These are phyloP conservation scores for Drosophila repletoides DNA, from an alignment of 1,140 invertebrate genomes.

Conservation along the genomic window DNA sequence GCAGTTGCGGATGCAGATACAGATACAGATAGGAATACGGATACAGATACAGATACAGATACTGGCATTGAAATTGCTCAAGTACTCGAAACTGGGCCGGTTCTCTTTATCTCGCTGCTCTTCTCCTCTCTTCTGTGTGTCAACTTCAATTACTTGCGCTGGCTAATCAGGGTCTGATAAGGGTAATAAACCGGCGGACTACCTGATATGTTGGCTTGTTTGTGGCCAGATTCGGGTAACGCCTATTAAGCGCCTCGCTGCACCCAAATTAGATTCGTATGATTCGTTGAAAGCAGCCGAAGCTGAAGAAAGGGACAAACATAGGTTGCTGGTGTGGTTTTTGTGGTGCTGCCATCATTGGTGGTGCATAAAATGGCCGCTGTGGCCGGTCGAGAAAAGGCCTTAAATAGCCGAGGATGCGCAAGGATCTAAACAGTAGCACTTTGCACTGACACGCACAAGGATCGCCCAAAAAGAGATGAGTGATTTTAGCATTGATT, in stretches of 20 bases:
- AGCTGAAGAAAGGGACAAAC: conserved; percentile 35
- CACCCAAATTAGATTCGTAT: conserved; percentile 47
- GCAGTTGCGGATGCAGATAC: conserved; percentile 17
- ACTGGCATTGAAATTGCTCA: conserved; percentile 15
- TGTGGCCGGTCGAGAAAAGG: not conserved
- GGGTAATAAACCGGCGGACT: conserved; percentile 50
- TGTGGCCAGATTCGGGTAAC: conserved; percentile 51
- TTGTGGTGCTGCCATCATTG: not conserved
- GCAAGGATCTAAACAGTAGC: conserved; percentile 54
- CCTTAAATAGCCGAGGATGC: conserved; percentile 62
- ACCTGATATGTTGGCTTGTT: conserved; percentile 25
- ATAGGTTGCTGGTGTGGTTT: conserved; percentile 9
- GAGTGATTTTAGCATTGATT: conserved; percentile 84
- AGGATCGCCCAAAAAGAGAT: conserved; percentile 58
- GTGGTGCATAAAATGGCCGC: conserved; percentile 52
- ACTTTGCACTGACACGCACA: conserved; percentile 19
- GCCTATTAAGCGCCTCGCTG: conserved; percentile 75
- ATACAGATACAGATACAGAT: conserved; percentile 13
- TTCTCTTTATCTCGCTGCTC: not conserved
- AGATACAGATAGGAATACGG: conserved; percentile 13
- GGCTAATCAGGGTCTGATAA: conserved; percentile 64
- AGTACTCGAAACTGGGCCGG: not conserved
- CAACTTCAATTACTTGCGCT: conserved; percentile 56
- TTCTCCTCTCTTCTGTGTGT: conserved; percentile 2
- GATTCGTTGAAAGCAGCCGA: conserved; percentile 12